Evolutionary conservation across 2,113 vertebrate genomes (phyloP), one percentile per base, ranked within the genome.

Genomic region (Gracilinanus agilis): DNA sequence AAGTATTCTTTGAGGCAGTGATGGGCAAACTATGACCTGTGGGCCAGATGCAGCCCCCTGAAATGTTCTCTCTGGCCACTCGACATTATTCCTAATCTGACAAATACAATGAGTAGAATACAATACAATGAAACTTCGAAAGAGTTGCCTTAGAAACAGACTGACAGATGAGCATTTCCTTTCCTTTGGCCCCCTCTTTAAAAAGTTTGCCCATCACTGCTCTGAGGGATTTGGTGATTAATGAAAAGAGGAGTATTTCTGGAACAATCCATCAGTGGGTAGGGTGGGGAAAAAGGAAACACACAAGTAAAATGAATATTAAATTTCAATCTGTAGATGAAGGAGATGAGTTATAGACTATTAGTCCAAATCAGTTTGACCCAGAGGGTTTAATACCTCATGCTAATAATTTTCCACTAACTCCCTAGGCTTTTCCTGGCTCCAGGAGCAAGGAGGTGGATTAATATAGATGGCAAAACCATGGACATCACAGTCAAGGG

Each of bases 391-490:
- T 23, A 27, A 88, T 55, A 11, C 0, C 88, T 21, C 34, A 29
- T 0, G 12, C 53, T 40, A 12, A 92, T 3, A 0, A 34, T 40
- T 54, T 19, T 56, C 44, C 93, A 23, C 40, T 83, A 19, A 3
- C 0, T 0, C 53, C 12, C 24, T 96, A 99, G 99, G 97, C 99
- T 99, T 0, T 99, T 99, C 98, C 98, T 99, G 98, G 99, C 99
- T 9, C 99, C 99, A 0, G 99, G 99, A 2, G 99, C 99, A 0
- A 99, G 99, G 16, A 99, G 99, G 1, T 99, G 99, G 99, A 99
- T 99, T 96, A 99, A 99, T 98, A 99, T 99, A 1, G 99, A 99
- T 1, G 99, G 99, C 44, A 99, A 99, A 95, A 99, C 99, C 12
- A 99, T 99, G 99, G 99, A 99, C 94, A 98, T 99, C 98, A 99